Evolutionary conservation across 2,888 invertebrate genomes (phyloP), one percentile per base, ranked within the genome.

Genomic region (Melanotus villosus): DNA sequence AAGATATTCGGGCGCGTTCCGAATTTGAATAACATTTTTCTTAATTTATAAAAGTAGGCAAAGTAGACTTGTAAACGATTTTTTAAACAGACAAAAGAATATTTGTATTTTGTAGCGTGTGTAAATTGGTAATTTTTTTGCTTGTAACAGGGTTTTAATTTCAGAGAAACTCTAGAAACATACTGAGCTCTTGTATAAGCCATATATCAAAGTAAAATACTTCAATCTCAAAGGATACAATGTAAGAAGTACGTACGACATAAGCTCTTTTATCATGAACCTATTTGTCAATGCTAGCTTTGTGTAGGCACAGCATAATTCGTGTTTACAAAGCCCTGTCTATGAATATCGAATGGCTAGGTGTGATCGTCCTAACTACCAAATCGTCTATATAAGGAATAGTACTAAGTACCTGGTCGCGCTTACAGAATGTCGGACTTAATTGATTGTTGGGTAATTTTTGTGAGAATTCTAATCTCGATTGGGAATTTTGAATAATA

Each of bases 261-360:
- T 36, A 56, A 23, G 36, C 59, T 41, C 59, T 18, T 59, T 54
- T 66, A 66, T 66, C 57, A 38, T 68, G 63, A 65, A 69, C 54
- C 64, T 69, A 65, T 69, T 69, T 69, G 65, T 69, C 65, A 64
- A 56, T 54, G 59, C 54, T 69, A 41, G 26, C 14, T 60, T 65
- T 59, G 65, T 60, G 65, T 69, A 59, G 65, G 65, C 52, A 52
- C 36, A 34, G 41, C n/a, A 36, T 65, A 69, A 63, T 65, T 59
- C 57, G 52, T 69, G 65, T 65, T 63, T 66, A 66, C 66, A 52
- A 66, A 59, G 59, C 41, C 59, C 36, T 57, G 43, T 68, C 57
- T 62, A 68, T 68, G 62, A 68, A 68, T 68, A 62, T 59, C 45
- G 65, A 60, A 70, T 65, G 57, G 45, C 59, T 70, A 65, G 65